phyloP scores from a whole-genome alignment of 2,888 invertebrate species.

The Monochamus alternatus region DNA sequence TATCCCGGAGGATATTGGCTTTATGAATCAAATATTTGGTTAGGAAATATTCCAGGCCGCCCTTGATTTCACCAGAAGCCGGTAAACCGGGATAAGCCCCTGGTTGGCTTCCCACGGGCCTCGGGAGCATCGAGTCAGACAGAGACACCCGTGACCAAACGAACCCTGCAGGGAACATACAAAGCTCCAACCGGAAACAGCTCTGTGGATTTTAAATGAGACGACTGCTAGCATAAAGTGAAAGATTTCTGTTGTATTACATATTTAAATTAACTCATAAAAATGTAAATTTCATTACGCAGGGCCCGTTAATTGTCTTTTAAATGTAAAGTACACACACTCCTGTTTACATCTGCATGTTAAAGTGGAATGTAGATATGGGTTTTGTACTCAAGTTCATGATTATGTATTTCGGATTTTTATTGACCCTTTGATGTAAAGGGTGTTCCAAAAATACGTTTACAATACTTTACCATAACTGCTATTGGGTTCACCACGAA shows the following conservation, averaged over 20 bases:
- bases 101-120: slow-evolving; percentile 31
- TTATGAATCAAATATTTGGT: slow-evolving; percentile 8
- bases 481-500: no score
- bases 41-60: slow-evolving; percentile 6
- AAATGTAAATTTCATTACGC: slow-evolving; percentile 43
- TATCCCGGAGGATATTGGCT: neutral
- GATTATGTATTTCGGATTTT: neutral
- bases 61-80: slow-evolving; percentile 15
- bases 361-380: slow-evolving; percentile 13
- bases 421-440: no score
- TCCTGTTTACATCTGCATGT: slow-evolving; percentile 18
- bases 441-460: no score
- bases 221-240: slow-evolving; percentile 21
- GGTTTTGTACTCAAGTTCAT: neutral
- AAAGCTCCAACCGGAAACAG: slow-evolving; percentile 19
- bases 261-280: slow-evolving; percentile 42
- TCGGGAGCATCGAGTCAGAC: slow-evolving; percentile 4
- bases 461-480: no score
- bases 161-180: slow-evolving; percentile 24
- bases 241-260: slow-evolving; percentile 28
- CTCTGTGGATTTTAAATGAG: slow-evolving; percentile 34
- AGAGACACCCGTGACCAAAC: slow-evolving; percentile 26
- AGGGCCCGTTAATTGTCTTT: slow-evolving; percentile 14
- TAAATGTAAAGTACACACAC: slow-evolving; percentile 10
- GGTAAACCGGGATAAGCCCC: slow-evolving; percentile 17